Conservation (phyloP, 2,113 vertebrate species). For the Nettapus auritus region DNA sequence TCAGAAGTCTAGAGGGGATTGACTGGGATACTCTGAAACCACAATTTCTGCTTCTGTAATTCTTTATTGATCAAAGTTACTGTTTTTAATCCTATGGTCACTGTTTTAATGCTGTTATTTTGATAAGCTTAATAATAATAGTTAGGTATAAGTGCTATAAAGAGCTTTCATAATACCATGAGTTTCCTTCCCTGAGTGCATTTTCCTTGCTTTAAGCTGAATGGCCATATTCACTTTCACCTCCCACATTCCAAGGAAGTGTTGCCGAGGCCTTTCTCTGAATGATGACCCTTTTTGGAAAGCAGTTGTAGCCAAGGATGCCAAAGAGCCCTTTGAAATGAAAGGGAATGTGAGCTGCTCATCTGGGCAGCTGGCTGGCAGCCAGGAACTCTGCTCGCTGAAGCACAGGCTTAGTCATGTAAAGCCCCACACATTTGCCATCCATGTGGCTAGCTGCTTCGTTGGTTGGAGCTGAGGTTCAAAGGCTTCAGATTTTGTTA, state of each 20-base stretch:
- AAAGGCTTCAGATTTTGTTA: neutral
- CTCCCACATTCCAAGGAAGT: slow-evolving; percentile 7
- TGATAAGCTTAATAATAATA: neutral
- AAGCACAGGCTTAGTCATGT: neutral
- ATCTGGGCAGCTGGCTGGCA: neutral
- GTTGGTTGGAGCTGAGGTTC: accelerated
- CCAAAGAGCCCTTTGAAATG: neutral
- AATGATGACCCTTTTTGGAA: neutral
- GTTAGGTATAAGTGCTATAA: neutral
- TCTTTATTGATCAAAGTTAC: neutral
- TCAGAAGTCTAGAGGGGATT: neutral
- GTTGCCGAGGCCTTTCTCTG: neutral
- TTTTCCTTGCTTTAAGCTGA: slow-evolving; percentile 7
- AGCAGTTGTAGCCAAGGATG: neutral
- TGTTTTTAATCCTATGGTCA: neutral
- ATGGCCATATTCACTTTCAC: neutral
- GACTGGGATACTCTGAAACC: slow-evolving; percentile 1
- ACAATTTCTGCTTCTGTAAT: neutral
- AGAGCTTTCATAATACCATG: neutral
- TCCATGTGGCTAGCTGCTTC: neutral
- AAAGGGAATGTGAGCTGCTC: neutral
- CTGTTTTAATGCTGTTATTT: neutral
- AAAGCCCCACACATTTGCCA: accelerated
- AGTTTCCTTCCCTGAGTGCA: neutral
- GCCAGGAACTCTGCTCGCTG: neutral